Percentiles rank a stretch among this genome's conserved stretches.
Evolutionary conservation across 1,140 invertebrate genomes (phyloP).

Genomic region (Drosophila sproati): DNA sequence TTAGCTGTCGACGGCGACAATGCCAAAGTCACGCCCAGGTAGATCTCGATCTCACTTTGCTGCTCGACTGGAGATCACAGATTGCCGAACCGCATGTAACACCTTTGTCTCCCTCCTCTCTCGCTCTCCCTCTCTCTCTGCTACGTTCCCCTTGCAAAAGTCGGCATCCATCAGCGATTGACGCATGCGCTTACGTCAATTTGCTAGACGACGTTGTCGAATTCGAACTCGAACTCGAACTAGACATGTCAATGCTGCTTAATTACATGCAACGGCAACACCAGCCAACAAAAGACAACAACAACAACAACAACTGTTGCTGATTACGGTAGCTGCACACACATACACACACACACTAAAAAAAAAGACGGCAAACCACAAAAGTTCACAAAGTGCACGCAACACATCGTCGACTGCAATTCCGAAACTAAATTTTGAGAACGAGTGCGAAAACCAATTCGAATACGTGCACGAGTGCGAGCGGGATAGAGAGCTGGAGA

Average conservation of each 20-base stretch:
- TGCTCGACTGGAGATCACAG: slow-evolving; percentile 34
- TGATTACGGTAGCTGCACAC: slow-evolving; percentile 45
- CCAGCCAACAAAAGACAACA: slow-evolving; percentile 12
- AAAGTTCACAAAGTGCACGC: slow-evolving; percentile 77
- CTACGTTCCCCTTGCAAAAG: neutral
- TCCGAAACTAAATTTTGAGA: slow-evolving; percentile 37
- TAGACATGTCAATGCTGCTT: slow-evolving; percentile 78
- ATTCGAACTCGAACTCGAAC: slow-evolving; percentile 60
- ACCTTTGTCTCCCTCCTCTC: neutral
- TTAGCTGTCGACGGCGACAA: slow-evolving; percentile 36
- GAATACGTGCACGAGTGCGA: slow-evolving; percentile 37
- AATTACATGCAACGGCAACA: slow-evolving; percentile 67
- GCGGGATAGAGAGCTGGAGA: neutral
- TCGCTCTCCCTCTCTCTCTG: neutral
- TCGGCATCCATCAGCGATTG: slow-evolving; percentile 45
- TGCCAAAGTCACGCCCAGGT: slow-evolving; percentile 52
- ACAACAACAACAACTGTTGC: slow-evolving; percentile 37
- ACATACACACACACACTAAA: neutral
- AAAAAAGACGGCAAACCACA: slow-evolving; percentile 26
- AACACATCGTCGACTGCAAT: slow-evolving; percentile 54
- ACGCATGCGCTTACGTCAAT: slow-evolving; percentile 78
- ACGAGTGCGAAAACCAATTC: slow-evolving; percentile 32
- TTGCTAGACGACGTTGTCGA: slow-evolving; percentile 55
- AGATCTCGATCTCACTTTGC: slow-evolving; percentile 31
- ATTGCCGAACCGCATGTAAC: slow-evolving; percentile 28